Conservation (phyloP, 2,113 vertebrate genomes). For the Ameiurus melas region DNA sequence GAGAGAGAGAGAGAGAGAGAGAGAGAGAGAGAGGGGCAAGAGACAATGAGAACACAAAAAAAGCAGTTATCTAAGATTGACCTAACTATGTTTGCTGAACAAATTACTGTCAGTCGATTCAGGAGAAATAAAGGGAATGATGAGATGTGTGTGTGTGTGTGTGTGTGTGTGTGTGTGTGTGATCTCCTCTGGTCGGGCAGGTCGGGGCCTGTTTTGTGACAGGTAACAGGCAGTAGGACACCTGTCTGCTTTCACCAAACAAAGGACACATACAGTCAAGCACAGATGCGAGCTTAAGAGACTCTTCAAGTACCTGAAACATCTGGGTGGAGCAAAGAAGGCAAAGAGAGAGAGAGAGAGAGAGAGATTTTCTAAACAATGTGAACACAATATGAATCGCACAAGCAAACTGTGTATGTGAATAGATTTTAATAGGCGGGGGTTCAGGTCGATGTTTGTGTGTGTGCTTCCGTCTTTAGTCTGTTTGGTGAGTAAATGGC, state of each 20-base stretch:
- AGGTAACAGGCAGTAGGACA: constrained; percentile 44
- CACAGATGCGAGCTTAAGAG: constrained; percentile 18
- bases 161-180: constrained; percentile 19
- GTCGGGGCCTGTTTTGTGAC: constrained; percentile 43
- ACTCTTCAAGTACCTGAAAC: constrained; percentile 7
- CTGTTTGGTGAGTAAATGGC: constrained; percentile 77
- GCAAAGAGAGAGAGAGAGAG: not conserved
- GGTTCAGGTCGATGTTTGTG: not conserved
- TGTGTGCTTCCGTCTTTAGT: not conserved
- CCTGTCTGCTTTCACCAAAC: constrained; percentile 44
- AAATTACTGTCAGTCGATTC: constrained; percentile 52
- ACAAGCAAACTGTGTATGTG: not conserved
- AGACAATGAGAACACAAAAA: constrained; percentile 19
- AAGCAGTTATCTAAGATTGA: constrained; percentile 37
- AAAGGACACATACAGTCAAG: constrained; percentile 14
- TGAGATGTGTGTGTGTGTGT: constrained; percentile 22
- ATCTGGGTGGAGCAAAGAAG: constrained; percentile 14
- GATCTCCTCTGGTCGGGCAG: constrained; percentile 38
- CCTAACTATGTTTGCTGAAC: constrained; percentile 47
- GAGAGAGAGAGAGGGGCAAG: not conserved
- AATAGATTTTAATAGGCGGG: not conserved
- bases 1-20: not conserved
- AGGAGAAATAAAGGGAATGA: constrained; percentile 43
- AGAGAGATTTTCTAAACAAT: constrained; percentile 47
- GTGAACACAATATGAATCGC: constrained; percentile 2